These are phyloP conservation scores for Xyrichtys novacula DNA, from an alignment of 2,797 vertebrate species.

Conservation along the genomic window DNA sequence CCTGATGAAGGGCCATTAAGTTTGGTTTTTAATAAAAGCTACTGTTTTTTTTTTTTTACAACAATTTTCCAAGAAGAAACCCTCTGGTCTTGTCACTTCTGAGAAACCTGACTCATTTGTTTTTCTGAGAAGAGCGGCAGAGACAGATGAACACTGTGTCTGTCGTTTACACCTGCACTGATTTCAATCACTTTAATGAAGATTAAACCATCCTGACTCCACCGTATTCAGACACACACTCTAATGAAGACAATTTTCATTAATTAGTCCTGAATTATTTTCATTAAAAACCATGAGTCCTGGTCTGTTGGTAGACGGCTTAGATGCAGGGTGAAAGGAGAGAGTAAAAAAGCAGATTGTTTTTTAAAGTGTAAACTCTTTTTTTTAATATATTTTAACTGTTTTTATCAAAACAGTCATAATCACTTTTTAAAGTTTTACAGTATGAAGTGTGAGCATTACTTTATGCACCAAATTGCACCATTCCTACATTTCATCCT, in stretches of 20 bases:
- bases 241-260: not conserved
- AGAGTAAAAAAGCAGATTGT: too few species aligned
- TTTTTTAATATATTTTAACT: too few species aligned
- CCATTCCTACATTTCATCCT: too few species aligned
- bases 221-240: too few species aligned
- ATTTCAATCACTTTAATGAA: not conserved
- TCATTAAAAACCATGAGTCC: not conserved
- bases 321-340: not conserved
- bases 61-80: not conserved
- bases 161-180: not conserved
- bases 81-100: not conserved
- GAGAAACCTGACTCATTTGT: not conserved
- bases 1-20: not conserved
- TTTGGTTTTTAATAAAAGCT: not conserved
- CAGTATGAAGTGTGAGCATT: too few species aligned
- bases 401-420: too few species aligned
- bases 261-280: conserved; percentile 9
- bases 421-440: too few species aligned
- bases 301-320: too few species aligned
- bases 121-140: conserved; percentile 1
- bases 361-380: too few species aligned
- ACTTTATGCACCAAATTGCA: too few species aligned
- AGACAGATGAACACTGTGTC: conserved; percentile 1
- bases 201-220: not conserved
- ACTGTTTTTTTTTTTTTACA: too few species aligned